Conservation (phyloP, 2,797 vertebrate species). For the Poeciliopsis presidionis region DNA sequence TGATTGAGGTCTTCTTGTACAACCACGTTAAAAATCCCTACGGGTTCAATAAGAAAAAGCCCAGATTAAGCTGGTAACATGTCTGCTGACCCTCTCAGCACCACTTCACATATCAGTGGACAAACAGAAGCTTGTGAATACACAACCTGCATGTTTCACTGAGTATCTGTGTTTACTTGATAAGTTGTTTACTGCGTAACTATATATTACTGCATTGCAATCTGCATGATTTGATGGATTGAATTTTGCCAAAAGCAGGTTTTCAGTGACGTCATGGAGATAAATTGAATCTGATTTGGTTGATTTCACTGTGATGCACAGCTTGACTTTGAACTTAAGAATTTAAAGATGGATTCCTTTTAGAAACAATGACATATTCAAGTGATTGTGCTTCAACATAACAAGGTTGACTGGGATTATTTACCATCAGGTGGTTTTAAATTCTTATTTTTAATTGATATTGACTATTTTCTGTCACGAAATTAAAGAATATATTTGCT, state of each 20-base stretch:
- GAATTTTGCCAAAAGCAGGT: neutral
- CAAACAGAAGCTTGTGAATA: slow-evolving; percentile 20
- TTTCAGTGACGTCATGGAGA: neutral
- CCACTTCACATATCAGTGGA: neutral
- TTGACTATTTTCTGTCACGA: neutral
- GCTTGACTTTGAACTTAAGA: slow-evolving; percentile 8
- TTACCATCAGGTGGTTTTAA: neutral
- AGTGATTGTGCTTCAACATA: neutral
- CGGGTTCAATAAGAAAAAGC: neutral
- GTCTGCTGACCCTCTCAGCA: neutral
- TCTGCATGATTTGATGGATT: neutral
- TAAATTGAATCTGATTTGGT: neutral
- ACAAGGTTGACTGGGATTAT: neutral
- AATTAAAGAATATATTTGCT: neutral
- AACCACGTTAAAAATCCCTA: neutral
- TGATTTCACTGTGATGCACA: slow-evolving; percentile 25
- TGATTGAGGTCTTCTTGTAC: neutral
- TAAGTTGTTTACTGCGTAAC: neutral
- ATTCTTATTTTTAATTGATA: no score
- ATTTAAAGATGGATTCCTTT: neutral
- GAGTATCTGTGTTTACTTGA: neutral
- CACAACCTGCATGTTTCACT: slow-evolving; percentile 21
- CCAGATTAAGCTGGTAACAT: neutral
- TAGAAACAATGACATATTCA: neutral
- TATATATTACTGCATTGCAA: no score